Percentiles rank a stretch among this genome's conserved stretches.
Evolutionary conservation across 2,797 vertebrate species (phyloP).

Genomic region (Dicrostonyx torquatus): DNA sequence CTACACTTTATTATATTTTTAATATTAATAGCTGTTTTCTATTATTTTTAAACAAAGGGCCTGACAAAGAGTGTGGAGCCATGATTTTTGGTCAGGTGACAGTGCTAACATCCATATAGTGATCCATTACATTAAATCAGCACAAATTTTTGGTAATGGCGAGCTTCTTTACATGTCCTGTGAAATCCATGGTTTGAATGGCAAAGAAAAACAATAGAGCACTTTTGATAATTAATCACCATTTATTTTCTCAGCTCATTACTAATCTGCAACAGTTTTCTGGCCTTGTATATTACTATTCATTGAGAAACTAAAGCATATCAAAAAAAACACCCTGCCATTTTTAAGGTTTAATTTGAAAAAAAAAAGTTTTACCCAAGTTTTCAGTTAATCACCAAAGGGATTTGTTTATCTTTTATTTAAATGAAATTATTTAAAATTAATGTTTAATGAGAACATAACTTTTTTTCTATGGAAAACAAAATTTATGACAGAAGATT

Average conservation of each 20-base stretch:
- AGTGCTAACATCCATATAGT: background rate
- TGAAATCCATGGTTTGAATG: constrained; percentile 14
- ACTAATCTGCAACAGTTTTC: background rate
- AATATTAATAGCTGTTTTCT: background rate
- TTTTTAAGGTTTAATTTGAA: constrained; percentile 9
- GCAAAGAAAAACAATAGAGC: background rate
- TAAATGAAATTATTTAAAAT: constrained; percentile 45
- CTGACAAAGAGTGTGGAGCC: background rate
- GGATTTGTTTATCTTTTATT: constrained; percentile 13
- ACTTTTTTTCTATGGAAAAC: constrained; percentile 22
- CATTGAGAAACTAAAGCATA: background rate
- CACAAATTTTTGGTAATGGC: background rate
- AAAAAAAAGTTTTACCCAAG: constrained; percentile 39
- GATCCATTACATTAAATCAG: background rate
- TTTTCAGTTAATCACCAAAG: background rate
- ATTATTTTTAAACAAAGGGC: background rate
- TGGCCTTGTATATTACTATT: background rate
- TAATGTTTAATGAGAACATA: constrained; percentile 6
- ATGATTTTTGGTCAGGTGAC: background rate
- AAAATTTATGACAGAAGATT: constrained; percentile 46
- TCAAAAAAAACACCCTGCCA: background rate
- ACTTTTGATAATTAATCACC: constrained; percentile 21
- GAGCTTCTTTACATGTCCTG: background rate
- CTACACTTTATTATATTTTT: background rate
- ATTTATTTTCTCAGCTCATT: constrained; percentile 11